Conservation (phyloP, 2,888 invertebrate genomes). For the Portevinia maculata region DNA sequence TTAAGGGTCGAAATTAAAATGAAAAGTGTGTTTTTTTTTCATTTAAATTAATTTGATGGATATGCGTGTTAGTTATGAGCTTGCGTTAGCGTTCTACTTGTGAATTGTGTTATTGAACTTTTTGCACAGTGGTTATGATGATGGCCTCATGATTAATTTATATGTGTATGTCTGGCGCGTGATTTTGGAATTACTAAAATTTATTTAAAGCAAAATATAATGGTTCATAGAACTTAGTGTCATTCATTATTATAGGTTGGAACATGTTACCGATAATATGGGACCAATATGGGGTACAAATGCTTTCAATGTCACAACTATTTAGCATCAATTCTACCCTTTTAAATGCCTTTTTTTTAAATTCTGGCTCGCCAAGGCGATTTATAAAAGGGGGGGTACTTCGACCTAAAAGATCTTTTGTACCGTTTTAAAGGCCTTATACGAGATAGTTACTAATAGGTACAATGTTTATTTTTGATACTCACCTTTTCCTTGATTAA, state of each 20-base stretch:
- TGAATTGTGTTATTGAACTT: constrained; percentile 66
- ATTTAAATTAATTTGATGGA: constrained; percentile 5
- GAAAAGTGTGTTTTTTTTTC: constrained; percentile 14
- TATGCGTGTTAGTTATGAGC: constrained; percentile 2
- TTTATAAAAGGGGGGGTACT: no score
- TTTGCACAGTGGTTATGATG: constrained; percentile 36
- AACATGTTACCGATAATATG: constrained; percentile 11
- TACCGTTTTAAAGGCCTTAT: no score
- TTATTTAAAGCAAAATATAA: neutral
- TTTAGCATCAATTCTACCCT: constrained; percentile 50
- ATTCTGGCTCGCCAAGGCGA: no score
- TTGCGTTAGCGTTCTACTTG: neutral
- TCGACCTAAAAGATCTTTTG: no score
- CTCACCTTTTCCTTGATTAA: constrained; percentile 49
- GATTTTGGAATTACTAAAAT: constrained; percentile 25
- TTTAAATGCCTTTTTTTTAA: no score
- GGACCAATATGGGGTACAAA: neutral
- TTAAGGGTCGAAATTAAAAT: constrained; percentile 21
- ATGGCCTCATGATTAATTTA: constrained; percentile 58
- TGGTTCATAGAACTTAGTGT: neutral
- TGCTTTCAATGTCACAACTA: neutral
- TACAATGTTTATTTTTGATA: neutral
- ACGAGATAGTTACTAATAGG: no score
- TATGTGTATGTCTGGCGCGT: constrained; percentile 28
- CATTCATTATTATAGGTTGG: constrained; percentile 7